phyloP scores from a whole-genome alignment of 1,140 invertebrate species.

The Uloborus diversus region DNA sequence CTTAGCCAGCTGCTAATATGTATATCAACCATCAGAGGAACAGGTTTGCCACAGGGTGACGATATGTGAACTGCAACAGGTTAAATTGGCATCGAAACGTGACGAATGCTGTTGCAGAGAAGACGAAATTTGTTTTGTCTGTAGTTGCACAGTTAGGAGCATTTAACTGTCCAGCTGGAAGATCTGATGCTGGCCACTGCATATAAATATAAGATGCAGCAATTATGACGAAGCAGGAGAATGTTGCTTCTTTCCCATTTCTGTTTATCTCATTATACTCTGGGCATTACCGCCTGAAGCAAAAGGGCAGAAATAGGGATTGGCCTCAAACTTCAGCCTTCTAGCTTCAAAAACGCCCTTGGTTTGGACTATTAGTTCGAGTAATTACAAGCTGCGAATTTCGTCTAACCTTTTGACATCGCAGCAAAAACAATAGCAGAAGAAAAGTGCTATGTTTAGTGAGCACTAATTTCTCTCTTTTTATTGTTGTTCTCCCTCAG shows the following conservation, averaged over 20 bases:
- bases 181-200: too few species aligned
- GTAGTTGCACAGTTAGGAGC: too few species aligned
- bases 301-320: background rate
- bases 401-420: background rate
- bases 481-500: too few species aligned
- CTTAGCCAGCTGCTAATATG: constrained; percentile 45
- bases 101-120: too few species aligned
- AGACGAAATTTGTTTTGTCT: constrained; percentile 34
- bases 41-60: constrained; percentile 52
- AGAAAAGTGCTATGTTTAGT: too few species aligned
- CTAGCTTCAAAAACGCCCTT: constrained; percentile 1
- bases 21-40: constrained; percentile 41
- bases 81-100: constrained; percentile 45
- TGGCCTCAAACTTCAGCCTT: background rate
- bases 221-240: too few species aligned
- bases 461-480: too few species aligned
- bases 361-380: background rate
- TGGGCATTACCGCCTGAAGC: background rate
- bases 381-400: constrained; percentile 31
- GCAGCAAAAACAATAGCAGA: too few species aligned
- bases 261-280: constrained; percentile 7
- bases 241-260: constrained; percentile 26
- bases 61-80: constrained; percentile 54
- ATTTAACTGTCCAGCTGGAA: too few species aligned
- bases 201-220: too few species aligned